Percentiles rank a stretch among this genome's conserved stretches.
Conservation (phyloP, 2,113 vertebrate species). For the Sialia sialis region DNA sequence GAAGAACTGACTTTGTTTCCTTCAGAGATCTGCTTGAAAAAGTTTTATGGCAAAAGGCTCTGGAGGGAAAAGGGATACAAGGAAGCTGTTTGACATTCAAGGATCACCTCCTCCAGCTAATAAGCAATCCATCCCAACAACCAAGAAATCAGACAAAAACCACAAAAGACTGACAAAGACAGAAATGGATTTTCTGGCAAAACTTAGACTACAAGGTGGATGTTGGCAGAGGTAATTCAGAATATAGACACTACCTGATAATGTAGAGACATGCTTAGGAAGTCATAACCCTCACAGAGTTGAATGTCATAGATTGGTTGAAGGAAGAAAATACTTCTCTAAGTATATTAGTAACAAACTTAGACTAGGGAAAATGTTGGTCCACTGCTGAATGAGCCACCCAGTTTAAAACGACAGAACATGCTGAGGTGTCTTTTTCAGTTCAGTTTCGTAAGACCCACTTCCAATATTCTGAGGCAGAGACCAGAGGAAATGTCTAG, state of each 20-base stretch:
- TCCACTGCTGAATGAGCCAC: background rate
- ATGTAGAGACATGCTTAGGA: background rate
- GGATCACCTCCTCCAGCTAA: background rate
- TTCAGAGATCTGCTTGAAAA: background rate
- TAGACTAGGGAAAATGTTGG: background rate
- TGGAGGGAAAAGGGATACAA: background rate
- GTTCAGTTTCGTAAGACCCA: background rate
- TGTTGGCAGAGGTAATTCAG: fast-evolving
- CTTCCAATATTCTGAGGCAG: background rate
- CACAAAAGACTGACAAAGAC: background rate
- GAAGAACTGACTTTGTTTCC: background rate
- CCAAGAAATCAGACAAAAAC: background rate
- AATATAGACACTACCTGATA: background rate
- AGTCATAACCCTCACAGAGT: background rate
- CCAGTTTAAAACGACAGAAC: background rate
- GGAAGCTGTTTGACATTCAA: background rate
- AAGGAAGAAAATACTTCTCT: background rate
- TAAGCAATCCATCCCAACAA: background rate
- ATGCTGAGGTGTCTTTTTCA: background rate
- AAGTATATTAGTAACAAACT: background rate
- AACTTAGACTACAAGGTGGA: background rate
- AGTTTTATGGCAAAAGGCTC: background rate
- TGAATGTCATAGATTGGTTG: background rate
- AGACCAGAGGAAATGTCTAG: background rate
- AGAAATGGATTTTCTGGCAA: background rate